phyloP scores from a whole-genome alignment of 2,113 vertebrate species.

The Trogon surrucura region DNA sequence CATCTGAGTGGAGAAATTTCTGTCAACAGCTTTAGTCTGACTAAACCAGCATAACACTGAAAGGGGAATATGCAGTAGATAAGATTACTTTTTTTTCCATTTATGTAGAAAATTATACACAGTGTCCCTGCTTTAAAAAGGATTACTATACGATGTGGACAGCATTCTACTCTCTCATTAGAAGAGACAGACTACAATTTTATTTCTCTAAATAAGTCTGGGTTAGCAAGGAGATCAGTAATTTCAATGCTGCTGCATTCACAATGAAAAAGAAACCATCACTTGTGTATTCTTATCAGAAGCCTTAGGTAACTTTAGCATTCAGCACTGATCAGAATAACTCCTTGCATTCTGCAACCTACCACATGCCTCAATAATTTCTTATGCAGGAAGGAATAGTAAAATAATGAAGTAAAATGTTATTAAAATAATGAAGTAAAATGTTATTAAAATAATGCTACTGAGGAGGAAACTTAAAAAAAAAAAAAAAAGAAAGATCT shows the following conservation, averaged over 20 bases:
- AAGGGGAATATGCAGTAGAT: slow-evolving; percentile 51
- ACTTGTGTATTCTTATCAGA: slow-evolving; percentile 67
- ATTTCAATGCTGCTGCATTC: slow-evolving; percentile 67
- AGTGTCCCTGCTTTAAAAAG: slow-evolving; percentile 63
- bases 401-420: slow-evolving; percentile 56
- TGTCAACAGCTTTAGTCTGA: slow-evolving; percentile 69
- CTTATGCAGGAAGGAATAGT: slow-evolving; percentile 18
- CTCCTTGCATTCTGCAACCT: not conserved
- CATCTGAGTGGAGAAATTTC: slow-evolving; percentile 71
- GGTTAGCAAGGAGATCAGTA: slow-evolving; percentile 54
- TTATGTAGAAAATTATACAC: slow-evolving; percentile 72
- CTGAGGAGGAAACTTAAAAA: not conserved
- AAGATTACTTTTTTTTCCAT: slow-evolving; percentile 71
- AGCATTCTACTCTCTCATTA: slow-evolving; percentile 70
- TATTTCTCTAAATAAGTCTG: slow-evolving; percentile 69
- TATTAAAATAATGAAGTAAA: slow-evolving; percentile 47
- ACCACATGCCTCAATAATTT: slow-evolving; percentile 42
- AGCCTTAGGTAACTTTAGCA: slow-evolving; percentile 46
- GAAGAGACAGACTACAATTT: slow-evolving; percentile 64
- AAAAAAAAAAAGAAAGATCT: not conserved
- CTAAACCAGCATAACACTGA: slow-evolving; percentile 54
- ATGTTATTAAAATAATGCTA: slow-evolving; percentile 14
- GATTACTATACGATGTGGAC: slow-evolving; percentile 57
- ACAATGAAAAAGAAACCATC: slow-evolving; percentile 53
- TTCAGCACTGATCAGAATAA: slow-evolving; percentile 41